Evolutionary conservation across 1,140 invertebrate genomes (phyloP).

Genomic region (Drosophila malerkotliana): DNA sequence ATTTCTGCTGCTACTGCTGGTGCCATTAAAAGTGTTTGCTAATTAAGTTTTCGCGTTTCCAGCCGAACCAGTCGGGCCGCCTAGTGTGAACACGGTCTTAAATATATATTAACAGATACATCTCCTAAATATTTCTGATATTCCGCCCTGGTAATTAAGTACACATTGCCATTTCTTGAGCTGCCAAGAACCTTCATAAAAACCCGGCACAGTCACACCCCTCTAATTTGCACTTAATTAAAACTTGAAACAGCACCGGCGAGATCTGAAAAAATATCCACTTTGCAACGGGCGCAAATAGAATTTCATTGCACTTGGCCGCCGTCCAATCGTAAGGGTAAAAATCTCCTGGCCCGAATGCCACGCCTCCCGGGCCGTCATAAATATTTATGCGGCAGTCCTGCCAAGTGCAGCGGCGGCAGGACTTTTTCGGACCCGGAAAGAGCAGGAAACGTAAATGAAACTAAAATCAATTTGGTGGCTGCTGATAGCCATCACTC

Average conservation of each 20-base stretch:
- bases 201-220: conserved; percentile 53
- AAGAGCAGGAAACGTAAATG: conserved; percentile 70
- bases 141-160: conserved; percentile 17
- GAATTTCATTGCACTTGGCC: conserved; percentile 79
- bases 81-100: conserved; percentile 25
- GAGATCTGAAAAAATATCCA: conserved; percentile 32
- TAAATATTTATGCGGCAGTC: conserved; percentile 73
- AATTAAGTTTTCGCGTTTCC: conserved; percentile 51
- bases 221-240: conserved; percentile 79
- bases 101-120: conserved; percentile 28
- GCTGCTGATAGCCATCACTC: conserved; percentile 69
- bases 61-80: background rate
- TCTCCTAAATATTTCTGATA: conserved; percentile 19
- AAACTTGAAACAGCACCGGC: conserved; percentile 47
- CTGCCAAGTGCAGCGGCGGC: conserved; percentile 61
- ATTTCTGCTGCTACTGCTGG: conserved; percentile 33
- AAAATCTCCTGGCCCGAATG: conserved; percentile 26
- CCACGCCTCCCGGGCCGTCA: conserved; percentile 53
- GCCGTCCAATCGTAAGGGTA: conserved; percentile 52
- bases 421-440: conserved; percentile 2
- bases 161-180: conserved; percentile 12
- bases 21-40: conserved; percentile 64
- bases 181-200: conserved; percentile 2
- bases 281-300: conserved; percentile 65
- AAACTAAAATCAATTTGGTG: conserved; percentile 80